Evolutionary conservation across 2,797 vertebrate genomes (phyloP).

Genomic region (Epinephelus awoara): DNA sequence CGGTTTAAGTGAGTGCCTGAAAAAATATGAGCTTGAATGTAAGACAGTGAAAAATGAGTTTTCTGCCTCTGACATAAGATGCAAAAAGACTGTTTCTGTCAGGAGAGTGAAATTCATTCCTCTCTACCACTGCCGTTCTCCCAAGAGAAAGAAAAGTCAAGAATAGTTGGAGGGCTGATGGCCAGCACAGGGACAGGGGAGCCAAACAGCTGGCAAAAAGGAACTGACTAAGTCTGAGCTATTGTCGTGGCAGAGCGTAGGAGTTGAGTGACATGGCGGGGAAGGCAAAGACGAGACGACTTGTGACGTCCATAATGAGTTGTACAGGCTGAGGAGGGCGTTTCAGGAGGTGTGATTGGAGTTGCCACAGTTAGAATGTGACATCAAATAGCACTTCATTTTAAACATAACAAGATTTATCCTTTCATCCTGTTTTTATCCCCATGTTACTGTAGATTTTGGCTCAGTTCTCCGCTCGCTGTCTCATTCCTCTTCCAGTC

Average conservation of each 20-base stretch:
- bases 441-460: slow-evolving; percentile 18
- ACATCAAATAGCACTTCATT: slow-evolving; percentile 24
- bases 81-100: slow-evolving; percentile 27
- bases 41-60: slow-evolving; percentile 15
- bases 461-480: not conserved
- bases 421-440: slow-evolving; percentile 18
- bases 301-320: slow-evolving; percentile 14
- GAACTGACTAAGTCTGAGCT: slow-evolving; percentile 30
- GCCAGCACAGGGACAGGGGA: slow-evolving; percentile 39
- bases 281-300: slow-evolving; percentile 28
- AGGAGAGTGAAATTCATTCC: slow-evolving; percentile 14
- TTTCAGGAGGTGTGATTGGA: slow-evolving; percentile 38
- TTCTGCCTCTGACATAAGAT: slow-evolving; percentile 27
- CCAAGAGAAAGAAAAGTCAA: slow-evolving; percentile 37
- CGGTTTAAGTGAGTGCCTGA: not conserved
- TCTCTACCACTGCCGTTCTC: slow-evolving; percentile 8
- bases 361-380: slow-evolving; percentile 24
- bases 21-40: slow-evolving; percentile 3
- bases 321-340: not conserved
- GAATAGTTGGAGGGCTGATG: slow-evolving; percentile 37
- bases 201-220: slow-evolving; percentile 32
- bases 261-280: slow-evolving; percentile 50
- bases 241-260: slow-evolving; percentile 44
- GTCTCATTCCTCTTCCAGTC: slow-evolving; percentile 35
- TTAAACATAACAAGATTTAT: not conserved